These are phyloP conservation scores for Amblyteles armatorius DNA, from an alignment of 2,888 invertebrate genomes.

Conservation along the genomic window DNA sequence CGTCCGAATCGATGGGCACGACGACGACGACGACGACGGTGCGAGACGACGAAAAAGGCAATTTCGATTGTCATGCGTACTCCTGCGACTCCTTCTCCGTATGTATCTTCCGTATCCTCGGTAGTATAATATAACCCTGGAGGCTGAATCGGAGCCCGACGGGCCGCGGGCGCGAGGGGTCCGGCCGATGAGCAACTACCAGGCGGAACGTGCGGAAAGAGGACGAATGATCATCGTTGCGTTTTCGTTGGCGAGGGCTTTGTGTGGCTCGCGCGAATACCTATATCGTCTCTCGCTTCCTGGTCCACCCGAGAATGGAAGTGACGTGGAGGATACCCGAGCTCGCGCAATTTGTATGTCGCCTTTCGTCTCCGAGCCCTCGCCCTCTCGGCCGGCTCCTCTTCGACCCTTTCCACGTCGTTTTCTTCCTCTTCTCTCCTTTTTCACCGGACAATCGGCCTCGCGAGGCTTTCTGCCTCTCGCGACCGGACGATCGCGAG, in stretches of 20 bases:
- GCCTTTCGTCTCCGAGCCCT: slow-evolving; percentile 65
- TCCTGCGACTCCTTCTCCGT: slow-evolving; percentile 26
- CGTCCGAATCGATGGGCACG: background rate
- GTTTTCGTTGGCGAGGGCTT: slow-evolving; percentile 52
- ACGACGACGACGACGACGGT: slow-evolving; percentile 1
- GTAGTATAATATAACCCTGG: slow-evolving; percentile 53
- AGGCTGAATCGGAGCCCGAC: slow-evolving; percentile 38
- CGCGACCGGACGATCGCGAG: slow-evolving; percentile 15
- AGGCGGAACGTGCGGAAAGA: slow-evolving; percentile 32
- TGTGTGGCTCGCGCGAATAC: slow-evolving; percentile 47
- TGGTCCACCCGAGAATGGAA: slow-evolving; percentile 71
- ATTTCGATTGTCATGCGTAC: slow-evolving; percentile 61
- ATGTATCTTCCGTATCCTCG: slow-evolving; percentile 40
- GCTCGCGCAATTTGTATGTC: slow-evolving; percentile 68
- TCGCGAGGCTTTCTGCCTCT: slow-evolving; percentile 53
- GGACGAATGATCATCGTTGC: slow-evolving; percentile 65
- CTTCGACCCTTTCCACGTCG: slow-evolving; percentile 31
- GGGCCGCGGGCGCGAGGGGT: slow-evolving; percentile 31
- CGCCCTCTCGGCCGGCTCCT: slow-evolving; percentile 41
- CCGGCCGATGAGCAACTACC: slow-evolving; percentile 31
- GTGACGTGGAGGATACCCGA: slow-evolving; percentile 68
- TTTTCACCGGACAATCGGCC: slow-evolving; percentile 59
- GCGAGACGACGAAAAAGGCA: slow-evolving; percentile 61
- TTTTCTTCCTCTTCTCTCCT: slow-evolving; percentile 18
- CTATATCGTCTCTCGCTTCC: slow-evolving; percentile 66